phyloP scores from a whole-genome alignment of 2,113 vertebrate species.

The Conger conger region DNA sequence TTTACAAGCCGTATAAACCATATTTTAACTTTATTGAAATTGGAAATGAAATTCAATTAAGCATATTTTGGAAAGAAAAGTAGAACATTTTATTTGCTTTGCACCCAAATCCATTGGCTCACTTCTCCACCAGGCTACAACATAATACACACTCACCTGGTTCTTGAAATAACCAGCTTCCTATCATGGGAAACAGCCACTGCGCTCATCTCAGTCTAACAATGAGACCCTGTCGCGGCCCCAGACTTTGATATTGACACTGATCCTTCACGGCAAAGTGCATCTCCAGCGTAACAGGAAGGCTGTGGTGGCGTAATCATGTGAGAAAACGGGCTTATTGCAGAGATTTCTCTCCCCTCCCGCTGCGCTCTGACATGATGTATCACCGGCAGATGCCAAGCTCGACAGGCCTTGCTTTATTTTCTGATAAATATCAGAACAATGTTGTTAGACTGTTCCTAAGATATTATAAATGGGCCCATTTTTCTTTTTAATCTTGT shows the following conservation, averaged over 20 bases:
- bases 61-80: background rate
- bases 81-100: background rate
- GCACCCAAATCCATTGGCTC: background rate
- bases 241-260: constrained; percentile 11
- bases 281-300: constrained; percentile 17
- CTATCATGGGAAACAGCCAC: background rate
- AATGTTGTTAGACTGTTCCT: constrained; percentile 23
- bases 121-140: background rate
- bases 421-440: constrained; percentile 39
- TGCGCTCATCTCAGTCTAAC: background rate
- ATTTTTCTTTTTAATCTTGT: constrained; percentile 45
- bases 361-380: constrained; percentile 26
- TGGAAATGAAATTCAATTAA: background rate
- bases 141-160: background rate
- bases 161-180: background rate
- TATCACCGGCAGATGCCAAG: constrained; percentile 24
- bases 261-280: constrained; percentile 26
- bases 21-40: background rate
- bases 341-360: constrained; percentile 21
- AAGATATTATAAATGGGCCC: constrained; percentile 31
- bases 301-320: constrained; percentile 4
- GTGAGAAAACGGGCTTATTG: constrained; percentile 28
- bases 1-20: background rate
- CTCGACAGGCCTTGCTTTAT: constrained; percentile 29
- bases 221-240: background rate